These are phyloP conservation scores for Periparus ater DNA, from an alignment of 2,797 vertebrate species.

Conservation along the genomic window DNA sequence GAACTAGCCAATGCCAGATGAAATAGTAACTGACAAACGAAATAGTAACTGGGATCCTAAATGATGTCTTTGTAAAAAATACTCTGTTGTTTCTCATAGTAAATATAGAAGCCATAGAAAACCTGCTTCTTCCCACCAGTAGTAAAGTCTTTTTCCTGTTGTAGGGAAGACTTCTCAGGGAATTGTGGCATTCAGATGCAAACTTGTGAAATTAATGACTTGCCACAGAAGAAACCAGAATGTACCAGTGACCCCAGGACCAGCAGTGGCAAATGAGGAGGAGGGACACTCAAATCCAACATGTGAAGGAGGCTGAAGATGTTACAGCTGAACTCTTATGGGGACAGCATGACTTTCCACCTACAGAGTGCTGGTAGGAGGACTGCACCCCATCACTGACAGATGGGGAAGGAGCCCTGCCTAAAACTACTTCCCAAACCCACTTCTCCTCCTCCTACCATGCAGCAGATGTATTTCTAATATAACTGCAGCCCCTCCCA, in stretches of 20 bases:
- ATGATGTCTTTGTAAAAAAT: not conserved
- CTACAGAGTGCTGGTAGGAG: not conserved
- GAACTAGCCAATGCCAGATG: not conserved
- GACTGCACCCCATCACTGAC: not conserved
- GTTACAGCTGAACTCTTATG: not conserved
- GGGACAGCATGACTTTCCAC: not conserved
- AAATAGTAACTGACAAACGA: not conserved
- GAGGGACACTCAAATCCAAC: not conserved
- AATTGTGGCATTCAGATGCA: not conserved
- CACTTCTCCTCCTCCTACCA: not conserved
- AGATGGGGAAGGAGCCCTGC: not conserved
- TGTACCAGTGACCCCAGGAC: not conserved
- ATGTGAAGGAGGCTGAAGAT: not conserved
- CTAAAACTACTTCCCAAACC: not conserved
- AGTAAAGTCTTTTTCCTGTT: not conserved
- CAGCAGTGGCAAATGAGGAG: not conserved
- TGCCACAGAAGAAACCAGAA: not conserved
- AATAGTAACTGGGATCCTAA: not conserved
- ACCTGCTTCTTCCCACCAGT: not conserved
- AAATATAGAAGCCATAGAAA: not conserved
- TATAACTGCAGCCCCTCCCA: not conserved
- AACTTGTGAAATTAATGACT: not conserved
- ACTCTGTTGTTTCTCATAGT: not conserved
- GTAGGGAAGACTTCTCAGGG: not conserved
- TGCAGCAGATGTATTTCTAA: not conserved